These are phyloP conservation scores for Apamea anceps DNA, from an alignment of 2,888 invertebrate genomes.

Conservation along the genomic window DNA sequence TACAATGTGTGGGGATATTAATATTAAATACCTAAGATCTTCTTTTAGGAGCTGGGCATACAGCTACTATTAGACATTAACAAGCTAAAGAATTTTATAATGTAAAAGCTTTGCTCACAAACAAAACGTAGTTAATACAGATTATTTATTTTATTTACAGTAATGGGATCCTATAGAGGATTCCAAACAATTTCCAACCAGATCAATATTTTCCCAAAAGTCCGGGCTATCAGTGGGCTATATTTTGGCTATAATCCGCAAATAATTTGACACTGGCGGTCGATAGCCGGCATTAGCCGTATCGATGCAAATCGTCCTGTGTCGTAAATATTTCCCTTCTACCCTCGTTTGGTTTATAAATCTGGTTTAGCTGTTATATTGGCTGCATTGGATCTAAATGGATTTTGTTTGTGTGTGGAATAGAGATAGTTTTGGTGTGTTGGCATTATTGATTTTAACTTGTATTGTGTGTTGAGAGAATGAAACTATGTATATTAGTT, in stretches of 20 bases:
- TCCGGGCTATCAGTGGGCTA: conserved; percentile 34
- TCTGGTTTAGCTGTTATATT: conserved; percentile 56
- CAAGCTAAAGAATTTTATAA: background rate
- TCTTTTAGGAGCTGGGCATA: background rate
- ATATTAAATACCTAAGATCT: background rate
- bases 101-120: background rate
- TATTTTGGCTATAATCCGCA: conserved; percentile 62
- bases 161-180: background rate
- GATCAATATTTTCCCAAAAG: conserved; percentile 39
- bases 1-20: background rate
- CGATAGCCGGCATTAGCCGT: conserved; percentile 58
- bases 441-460: conserved; percentile 33
- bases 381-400: conserved; percentile 53
- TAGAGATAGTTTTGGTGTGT: conserved; percentile 25
- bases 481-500: background rate
- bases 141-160: background rate
- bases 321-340: conserved; percentile 62
- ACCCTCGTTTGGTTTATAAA: conserved; percentile 58
- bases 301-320: conserved; percentile 62
- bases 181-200: conserved; percentile 9
- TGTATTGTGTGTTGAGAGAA: background rate
- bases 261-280: conserved; percentile 60
- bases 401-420: conserved; percentile 34
- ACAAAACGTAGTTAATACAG: background rate
- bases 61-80: background rate